A percentile compares a stretch with the other conserved stretches of the same genome.
Conservation (phyloP, 2,113 vertebrate species). For the Rynchops niger region DNA sequence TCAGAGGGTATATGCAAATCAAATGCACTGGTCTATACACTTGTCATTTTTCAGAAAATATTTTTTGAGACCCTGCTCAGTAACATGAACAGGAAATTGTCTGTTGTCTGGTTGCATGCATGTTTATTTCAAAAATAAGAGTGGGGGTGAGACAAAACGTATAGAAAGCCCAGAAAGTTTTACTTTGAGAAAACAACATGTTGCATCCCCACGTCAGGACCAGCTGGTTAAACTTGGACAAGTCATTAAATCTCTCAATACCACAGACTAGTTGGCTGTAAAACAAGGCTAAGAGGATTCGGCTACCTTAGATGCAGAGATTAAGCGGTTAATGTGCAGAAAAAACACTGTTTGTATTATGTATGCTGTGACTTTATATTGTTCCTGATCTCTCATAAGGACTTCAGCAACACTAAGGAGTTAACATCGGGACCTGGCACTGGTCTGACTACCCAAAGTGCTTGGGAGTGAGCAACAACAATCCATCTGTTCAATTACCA, state of each 20-base stretch:
- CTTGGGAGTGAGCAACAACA: not conserved
- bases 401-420: not conserved
- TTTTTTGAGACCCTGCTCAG: not conserved
- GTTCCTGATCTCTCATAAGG: not conserved
- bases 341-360: not conserved
- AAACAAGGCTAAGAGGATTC: not conserved
- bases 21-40: not conserved
- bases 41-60: not conserved
- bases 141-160: not conserved
- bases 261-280: not conserved
- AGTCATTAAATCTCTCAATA: not conserved
- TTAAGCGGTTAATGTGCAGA: not conserved
- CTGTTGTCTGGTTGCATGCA: not conserved
- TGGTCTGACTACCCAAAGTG: not conserved
- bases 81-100: not conserved
- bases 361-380: not conserved
- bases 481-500: slow-evolving; percentile 19
- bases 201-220: not conserved
- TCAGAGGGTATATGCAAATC: not conserved
- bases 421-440: not conserved
- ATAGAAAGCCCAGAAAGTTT: not conserved
- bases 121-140: not conserved
- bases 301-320: not conserved
- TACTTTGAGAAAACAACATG: not conserved
- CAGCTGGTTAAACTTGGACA: not conserved